Evolutionary conservation across 2,888 invertebrate genomes (phyloP).

Genomic region (Megastigmus dorsalis): DNA sequence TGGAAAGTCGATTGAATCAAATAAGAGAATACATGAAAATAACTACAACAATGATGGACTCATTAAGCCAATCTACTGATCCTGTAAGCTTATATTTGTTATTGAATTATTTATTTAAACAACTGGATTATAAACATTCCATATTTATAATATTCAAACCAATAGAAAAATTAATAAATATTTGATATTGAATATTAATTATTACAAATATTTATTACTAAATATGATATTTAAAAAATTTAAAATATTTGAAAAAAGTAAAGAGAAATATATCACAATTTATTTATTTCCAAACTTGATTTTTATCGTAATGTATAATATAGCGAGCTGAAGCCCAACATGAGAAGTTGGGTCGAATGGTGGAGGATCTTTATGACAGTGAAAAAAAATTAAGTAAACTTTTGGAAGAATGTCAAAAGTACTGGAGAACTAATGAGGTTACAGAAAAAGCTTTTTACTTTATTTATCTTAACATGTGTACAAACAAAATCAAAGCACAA

Average conservation of each 20-base stretch:
- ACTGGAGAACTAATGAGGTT: conserved; percentile 68
- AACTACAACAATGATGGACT: conserved; percentile 82
- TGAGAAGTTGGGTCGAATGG: conserved; percentile 81
- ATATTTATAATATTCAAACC: neutral
- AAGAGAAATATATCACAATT: neutral
- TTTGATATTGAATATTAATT: neutral
- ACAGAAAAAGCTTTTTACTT: conserved; percentile 9
- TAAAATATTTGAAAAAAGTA: neutral
- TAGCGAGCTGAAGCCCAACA: conserved; percentile 73
- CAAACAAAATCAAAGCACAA: conserved; percentile 23
- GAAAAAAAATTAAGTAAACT: conserved; percentile 80
- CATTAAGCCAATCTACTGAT: conserved; percentile 82
- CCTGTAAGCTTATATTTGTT: conserved; percentile 76
- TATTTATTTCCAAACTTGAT: neutral
- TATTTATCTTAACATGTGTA: neutral
- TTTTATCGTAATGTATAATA: conserved; percentile 38
- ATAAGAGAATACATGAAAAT: conserved; percentile 84
- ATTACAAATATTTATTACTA: neutral
- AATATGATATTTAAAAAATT: neutral
- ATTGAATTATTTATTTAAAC: neutral
- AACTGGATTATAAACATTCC: neutral
- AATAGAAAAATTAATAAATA: neutral
- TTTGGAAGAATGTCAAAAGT: conserved; percentile 73
- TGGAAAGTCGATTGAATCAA: conserved; percentile 82
- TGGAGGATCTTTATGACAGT: conserved; percentile 82